Conservation (phyloP, 2,113 vertebrate species). For the Campylomormyrus numenius region DNA sequence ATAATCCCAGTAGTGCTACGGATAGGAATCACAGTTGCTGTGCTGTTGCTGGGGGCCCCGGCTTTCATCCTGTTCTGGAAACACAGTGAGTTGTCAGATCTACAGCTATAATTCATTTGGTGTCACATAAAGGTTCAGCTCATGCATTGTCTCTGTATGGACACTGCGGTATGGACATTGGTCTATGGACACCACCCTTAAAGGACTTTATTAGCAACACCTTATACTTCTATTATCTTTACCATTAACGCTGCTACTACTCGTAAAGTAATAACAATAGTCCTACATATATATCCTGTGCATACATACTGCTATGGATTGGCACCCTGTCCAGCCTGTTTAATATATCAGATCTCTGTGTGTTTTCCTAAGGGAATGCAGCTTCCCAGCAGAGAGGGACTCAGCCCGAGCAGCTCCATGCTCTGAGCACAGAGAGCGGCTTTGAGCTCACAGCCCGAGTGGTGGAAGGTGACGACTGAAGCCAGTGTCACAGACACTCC, state of each 20-base stretch:
- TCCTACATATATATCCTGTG: background rate
- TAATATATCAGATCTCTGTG: background rate
- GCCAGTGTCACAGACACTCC: background rate
- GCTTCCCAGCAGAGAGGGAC: background rate
- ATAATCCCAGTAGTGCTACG: background rate
- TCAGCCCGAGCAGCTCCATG: background rate
- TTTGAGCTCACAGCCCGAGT: background rate
- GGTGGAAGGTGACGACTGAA: background rate
- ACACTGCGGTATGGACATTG: background rate
- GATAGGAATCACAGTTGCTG: background rate
- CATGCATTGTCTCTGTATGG: background rate
- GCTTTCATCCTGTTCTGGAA: background rate
- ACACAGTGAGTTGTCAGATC: background rate
- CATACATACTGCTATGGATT: background rate
- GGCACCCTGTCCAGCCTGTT: background rate
- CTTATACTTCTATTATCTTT: background rate
- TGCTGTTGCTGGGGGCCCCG: background rate
- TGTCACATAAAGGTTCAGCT: background rate
- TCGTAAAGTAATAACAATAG: background rate
- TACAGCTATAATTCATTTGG: background rate
- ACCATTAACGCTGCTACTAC: background rate
- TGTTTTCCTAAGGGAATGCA: background rate
- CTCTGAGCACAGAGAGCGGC: background rate
- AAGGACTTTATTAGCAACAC: background rate
- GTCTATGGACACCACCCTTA: background rate